A percentile compares a stretch with the other conserved stretches of the same genome.
phyloP scores from a whole-genome alignment of 2,113 vertebrate genomes.

The Anguilla rostrata region DNA sequence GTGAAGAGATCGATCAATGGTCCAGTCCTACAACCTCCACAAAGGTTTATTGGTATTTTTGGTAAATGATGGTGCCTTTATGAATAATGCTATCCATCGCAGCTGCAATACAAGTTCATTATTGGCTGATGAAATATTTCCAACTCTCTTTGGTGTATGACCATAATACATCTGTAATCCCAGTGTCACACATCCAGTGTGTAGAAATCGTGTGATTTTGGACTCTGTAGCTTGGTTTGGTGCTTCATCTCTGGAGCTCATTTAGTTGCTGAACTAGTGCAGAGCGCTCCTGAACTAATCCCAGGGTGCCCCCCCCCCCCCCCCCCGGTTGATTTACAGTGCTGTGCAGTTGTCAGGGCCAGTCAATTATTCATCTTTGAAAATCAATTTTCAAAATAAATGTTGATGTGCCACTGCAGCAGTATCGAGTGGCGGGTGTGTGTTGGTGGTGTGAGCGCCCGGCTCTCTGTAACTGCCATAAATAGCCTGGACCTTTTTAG shows the following conservation, averaged over 20 bases:
- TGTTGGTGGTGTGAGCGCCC: not conserved
- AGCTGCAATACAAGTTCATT: not conserved
- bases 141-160: not conserved
- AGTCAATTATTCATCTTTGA: not conserved
- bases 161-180: not conserved
- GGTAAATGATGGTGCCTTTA: not conserved
- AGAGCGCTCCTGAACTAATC: not conserved
- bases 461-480: not conserved
- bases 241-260: not conserved
- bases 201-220: not conserved
- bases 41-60: not conserved
- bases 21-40: not conserved
- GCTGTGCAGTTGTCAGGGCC: not conserved
- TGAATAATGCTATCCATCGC: not conserved
- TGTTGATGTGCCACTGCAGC: not conserved
- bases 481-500: not conserved
- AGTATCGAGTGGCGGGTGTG: not conserved
- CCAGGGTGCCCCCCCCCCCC: not conserved
- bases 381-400: not conserved
- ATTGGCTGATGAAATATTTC: not conserved
- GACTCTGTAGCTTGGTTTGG: not conserved
- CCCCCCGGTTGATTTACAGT: not conserved
- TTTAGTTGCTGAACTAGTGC: not conserved
- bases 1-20: not conserved
- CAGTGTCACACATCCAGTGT: not conserved